phyloP scores from a whole-genome alignment of 2,113 vertebrate genomes.

The Cranoglanis bouderius region DNA sequence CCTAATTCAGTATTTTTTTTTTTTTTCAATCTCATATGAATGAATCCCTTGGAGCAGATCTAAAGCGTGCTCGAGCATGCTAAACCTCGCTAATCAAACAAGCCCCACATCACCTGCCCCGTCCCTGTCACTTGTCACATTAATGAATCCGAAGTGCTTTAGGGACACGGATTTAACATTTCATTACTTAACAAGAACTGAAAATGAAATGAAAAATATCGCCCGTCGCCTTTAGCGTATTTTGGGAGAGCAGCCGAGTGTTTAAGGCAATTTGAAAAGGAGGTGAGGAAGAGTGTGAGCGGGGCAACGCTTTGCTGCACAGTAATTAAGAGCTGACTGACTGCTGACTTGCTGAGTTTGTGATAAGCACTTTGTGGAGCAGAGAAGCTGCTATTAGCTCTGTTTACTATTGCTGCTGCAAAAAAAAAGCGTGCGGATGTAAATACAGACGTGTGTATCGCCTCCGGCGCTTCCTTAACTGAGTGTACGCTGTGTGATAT shows the following conservation, averaged over 20 bases:
- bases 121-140: slow-evolving; percentile 8
- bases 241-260: slow-evolving; percentile 51
- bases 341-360: slow-evolving; percentile 73
- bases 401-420: slow-evolving; percentile 66
- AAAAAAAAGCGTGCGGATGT: slow-evolving; percentile 49
- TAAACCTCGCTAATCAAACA: slow-evolving; percentile 38
- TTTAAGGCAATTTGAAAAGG: slow-evolving; percentile 63
- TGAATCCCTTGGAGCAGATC: slow-evolving; percentile 30
- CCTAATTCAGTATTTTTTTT: background rate
- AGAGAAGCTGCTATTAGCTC: slow-evolving; percentile 71
- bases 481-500: background rate
- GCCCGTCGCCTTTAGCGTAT: slow-evolving; percentile 35
- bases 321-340: slow-evolving; percentile 72
- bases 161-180: slow-evolving; percentile 40
- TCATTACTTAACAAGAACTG: slow-evolving; percentile 38
- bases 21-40: background rate
- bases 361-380: slow-evolving; percentile 70
- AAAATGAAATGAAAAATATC: slow-evolving; percentile 44
- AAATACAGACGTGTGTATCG: slow-evolving; percentile 61
- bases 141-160: slow-evolving; percentile 46
- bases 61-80: slow-evolving; percentile 27
- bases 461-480: slow-evolving; percentile 53
- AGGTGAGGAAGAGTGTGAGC: slow-evolving; percentile 53
- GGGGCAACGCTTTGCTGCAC: slow-evolving; percentile 62
- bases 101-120: slow-evolving; percentile 26